Evolutionary conservation across 2,113 vertebrate species (phyloP), one percentile per base, ranked within the genome.

Genomic region (Actenoides hombroni): DNA sequence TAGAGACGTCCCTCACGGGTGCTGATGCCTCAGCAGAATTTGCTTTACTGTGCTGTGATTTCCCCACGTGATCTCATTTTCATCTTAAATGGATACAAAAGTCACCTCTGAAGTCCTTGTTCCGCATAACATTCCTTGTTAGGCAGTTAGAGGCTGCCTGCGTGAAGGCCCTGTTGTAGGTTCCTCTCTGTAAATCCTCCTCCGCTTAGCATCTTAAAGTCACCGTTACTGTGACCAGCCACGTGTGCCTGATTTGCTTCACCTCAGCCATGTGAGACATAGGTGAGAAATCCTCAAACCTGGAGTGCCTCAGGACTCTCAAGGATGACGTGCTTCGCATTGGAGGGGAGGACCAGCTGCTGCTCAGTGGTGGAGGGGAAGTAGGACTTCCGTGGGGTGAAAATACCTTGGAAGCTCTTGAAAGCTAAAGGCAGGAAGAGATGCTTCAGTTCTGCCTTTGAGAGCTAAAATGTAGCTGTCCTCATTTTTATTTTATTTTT

Each of bases 211-310:
- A 20, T 53, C 29, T 78, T 26, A 25, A 67, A 57, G 42, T 70
- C 37, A 4, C 60, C 28, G 63, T 81, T 46, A 13, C 20, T 0
- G 0, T n/a, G n/a, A 3, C 31, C 6, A 9, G 54, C 31, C 37
- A 18, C 7, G 5, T 7, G 12, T 40, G 15, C 20, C 33, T 60
- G 39, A 12, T 33, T 6, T 35, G 13, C 46, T 49, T 83, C 68
- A 40, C 48, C 49, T 73, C 24, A 12, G 48, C 21, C 25, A 11
- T 4, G 20, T 13, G 69, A 63, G 77, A 25, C 2, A 2, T 5
- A 16, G 37, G 16, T n/a, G 77, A 78, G 46, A 37, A 78, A 1
- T 74, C 46, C 40, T 33, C 13, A 19, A 10, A 17, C 21, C 51
- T 35, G 4, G 31, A n/a, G 81, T 54, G 17, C 23, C 19, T 65